Evolutionary conservation across 1,140 invertebrate genomes (phyloP).

Genomic region (Lordiphosa clarofinis): DNA sequence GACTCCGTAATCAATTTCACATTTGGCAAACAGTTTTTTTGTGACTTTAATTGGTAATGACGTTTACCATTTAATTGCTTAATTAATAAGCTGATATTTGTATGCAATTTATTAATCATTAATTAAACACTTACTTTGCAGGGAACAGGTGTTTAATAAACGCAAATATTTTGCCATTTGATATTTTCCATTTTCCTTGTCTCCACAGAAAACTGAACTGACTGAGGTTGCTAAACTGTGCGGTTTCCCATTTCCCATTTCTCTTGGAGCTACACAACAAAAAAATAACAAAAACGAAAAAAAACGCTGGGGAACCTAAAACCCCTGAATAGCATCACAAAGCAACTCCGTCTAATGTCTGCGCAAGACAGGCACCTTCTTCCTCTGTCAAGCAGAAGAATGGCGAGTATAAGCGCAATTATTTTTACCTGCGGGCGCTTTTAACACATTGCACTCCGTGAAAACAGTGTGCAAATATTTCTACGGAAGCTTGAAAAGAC

Average conservation of each 20-base stretch:
- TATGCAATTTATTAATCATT: slow-evolving; percentile 15
- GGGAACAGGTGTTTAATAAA: not conserved
- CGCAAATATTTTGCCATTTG: too few species aligned
- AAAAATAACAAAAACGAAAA: not conserved
- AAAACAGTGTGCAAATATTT: slow-evolving; percentile 11
- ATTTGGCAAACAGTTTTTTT: slow-evolving; percentile 13
- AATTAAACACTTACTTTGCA: slow-evolving; percentile 11
- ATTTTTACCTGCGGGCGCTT: slow-evolving; percentile 13
- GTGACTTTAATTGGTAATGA: slow-evolving; percentile 28
- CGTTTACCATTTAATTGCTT: slow-evolving; percentile 12
- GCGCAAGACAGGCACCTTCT: not conserved
- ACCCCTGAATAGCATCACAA: slow-evolving; percentile 6
- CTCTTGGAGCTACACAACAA: not conserved
- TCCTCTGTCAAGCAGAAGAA: slow-evolving; percentile 4
- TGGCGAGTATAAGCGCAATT: slow-evolving; percentile 10
- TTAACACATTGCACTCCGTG: slow-evolving; percentile 4
- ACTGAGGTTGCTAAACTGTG: slow-evolving; percentile 7
- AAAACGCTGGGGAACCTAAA: not conserved
- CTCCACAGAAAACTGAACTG: too few species aligned
- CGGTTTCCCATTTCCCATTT: slow-evolving; percentile 6
- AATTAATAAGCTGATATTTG: not conserved
- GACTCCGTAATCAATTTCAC: slow-evolving; percentile 22
- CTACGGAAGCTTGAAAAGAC: too few species aligned
- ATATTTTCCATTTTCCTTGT: not conserved
- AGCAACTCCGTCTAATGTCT: slow-evolving; percentile 6